These are phyloP conservation scores for Trematomus loennbergii DNA, from an alignment of 2,113 vertebrate genomes.

Conservation along the genomic window DNA sequence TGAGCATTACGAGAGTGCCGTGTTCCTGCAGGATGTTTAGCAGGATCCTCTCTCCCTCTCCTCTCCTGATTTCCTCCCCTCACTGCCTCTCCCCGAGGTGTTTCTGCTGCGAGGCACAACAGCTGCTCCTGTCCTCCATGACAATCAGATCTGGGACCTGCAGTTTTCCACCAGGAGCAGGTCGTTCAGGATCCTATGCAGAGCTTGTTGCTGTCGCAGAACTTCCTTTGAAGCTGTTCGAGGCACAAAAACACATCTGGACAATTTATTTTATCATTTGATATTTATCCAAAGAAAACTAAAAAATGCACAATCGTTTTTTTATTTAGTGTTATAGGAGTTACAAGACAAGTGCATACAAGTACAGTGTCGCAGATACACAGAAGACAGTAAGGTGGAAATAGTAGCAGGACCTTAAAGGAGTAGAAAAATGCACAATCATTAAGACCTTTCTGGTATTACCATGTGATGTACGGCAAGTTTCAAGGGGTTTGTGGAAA, in stretches of 20 bases:
- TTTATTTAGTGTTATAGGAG: too few relatives aligned
- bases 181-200: background rate
- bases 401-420: too few relatives aligned
- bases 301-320: too few relatives aligned
- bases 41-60: constrained; percentile 14
- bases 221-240: background rate
- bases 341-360: too few relatives aligned
- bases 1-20: constrained; percentile 4
- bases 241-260: background rate
- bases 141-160: constrained; percentile 31
- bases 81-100: constrained; percentile 1
- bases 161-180: background rate
- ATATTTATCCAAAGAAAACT: background rate
- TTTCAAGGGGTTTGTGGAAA: too few relatives aligned
- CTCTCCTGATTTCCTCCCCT: constrained; percentile 24
- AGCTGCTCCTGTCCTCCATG: constrained; percentile 49
- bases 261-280: background rate
- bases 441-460: background rate
- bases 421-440: background rate
- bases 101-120: constrained; percentile 12
- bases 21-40: constrained; percentile 16
- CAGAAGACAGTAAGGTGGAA: too few relatives aligned
- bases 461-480: background rate
- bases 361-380: too few relatives aligned
- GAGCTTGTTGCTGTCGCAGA: background rate